These are phyloP conservation scores for Delichon dasypus DNA, from an alignment of 2,797 vertebrate species.

Conservation along the genomic window DNA sequence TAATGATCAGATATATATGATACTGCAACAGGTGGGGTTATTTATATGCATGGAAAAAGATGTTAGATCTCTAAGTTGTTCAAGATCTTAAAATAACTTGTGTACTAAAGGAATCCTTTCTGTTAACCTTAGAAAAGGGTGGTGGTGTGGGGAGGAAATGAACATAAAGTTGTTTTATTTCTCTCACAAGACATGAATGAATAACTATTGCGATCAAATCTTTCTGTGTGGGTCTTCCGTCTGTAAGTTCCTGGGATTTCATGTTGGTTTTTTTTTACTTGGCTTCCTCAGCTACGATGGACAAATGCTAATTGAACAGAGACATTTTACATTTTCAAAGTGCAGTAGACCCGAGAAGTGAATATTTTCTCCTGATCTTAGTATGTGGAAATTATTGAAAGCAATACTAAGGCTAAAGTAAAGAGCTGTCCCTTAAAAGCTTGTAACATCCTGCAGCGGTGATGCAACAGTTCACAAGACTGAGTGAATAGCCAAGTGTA, in stretches of 20 bases:
- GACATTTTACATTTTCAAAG: neutral
- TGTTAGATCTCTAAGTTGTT: slow-evolving; percentile 42
- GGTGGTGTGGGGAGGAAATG: slow-evolving; percentile 1
- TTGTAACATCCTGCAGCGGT: slow-evolving; percentile 14
- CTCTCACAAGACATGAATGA: neutral
- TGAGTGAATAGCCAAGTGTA: slow-evolving; percentile 36
- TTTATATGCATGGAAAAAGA: slow-evolving; percentile 52
- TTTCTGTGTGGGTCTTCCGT: neutral
- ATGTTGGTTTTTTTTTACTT: neutral
- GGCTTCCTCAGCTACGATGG: neutral
- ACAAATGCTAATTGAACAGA: neutral
- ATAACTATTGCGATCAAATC: neutral
- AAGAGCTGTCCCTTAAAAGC: neutral
- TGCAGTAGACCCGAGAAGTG: neutral
- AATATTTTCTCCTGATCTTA: neutral
- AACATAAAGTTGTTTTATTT: neutral
- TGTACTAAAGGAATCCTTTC: slow-evolving; percentile 40
- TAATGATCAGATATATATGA: slow-evolving; percentile 38
- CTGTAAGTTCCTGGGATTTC: neutral
- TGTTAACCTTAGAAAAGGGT: slow-evolving; percentile 30
- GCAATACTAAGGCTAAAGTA: neutral
- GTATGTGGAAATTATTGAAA: neutral
- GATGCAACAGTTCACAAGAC: slow-evolving; percentile 46
- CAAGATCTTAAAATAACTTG: slow-evolving; percentile 56
- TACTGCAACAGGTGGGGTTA: slow-evolving; percentile 55